Conservation (phyloP, 2,113 vertebrate species). For the Vimba vimba region DNA sequence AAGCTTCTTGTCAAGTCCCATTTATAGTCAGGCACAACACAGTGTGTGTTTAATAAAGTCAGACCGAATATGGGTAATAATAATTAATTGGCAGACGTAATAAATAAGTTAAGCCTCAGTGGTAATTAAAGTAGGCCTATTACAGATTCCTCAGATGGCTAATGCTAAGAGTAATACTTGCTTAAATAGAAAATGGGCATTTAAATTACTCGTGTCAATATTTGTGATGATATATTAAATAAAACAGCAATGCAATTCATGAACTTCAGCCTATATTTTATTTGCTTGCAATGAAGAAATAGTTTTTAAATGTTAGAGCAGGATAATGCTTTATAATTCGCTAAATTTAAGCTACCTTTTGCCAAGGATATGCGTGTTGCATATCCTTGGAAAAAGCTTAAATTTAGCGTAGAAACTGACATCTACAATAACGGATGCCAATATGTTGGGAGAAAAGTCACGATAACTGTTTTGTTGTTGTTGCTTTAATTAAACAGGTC, state of each 20-base stretch:
- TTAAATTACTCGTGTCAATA: not conserved
- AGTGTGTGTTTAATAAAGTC: not conserved
- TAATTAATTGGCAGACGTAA: not conserved
- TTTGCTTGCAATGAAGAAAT: not conserved
- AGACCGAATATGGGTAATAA: not conserved
- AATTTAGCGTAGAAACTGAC: not conserved
- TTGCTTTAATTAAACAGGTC: not conserved
- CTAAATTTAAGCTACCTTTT: too few relatives aligned
- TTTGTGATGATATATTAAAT: not conserved
- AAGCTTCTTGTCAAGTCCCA: not conserved
- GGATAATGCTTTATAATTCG: too few relatives aligned
- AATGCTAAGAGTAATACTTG: not conserved
- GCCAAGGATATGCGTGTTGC: too few relatives aligned
- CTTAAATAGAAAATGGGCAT: not conserved
- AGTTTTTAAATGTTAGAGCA: not conserved
- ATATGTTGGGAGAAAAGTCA: too few relatives aligned
- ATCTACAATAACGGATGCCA: not conserved
- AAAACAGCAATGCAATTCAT: not conserved
- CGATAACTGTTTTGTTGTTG: not conserved
- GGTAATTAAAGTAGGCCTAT: not conserved
- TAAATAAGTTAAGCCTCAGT: not conserved
- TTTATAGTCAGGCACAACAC: not conserved
- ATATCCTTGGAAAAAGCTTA: not conserved
- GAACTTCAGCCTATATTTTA: not conserved
- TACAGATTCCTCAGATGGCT: not conserved